Evolutionary conservation across 23 tunicate species (phyloP), one percentile per base, ranked within the genome.

Genomic region (Styela clava): DNA sequence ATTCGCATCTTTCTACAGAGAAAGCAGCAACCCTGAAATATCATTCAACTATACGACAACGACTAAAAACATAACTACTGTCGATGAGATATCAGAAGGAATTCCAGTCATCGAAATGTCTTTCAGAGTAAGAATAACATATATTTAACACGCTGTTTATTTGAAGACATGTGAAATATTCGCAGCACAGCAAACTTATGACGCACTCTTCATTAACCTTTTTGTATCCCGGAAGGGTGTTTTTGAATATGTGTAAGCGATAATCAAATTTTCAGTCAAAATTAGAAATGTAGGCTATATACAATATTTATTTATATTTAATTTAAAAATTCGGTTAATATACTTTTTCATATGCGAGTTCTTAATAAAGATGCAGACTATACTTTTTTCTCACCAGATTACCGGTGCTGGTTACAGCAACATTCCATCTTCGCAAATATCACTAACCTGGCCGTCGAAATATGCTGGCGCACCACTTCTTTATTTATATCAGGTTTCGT

Each of bases 1-100:
- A 19, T 18, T 61, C 21, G 31, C 29, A 5, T 65, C 9, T 27
- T 5, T 16, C 16, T 73, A 2, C 52, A 51, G 56, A 44, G 56
- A 44, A 44, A 7, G 56, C 56, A 44, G 56, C 12, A 16, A 22
- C 24, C 71, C 22, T 16, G 24, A 67, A 25, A 74, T 83, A 67
- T 86, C 79, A 2, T 88, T 83, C 78, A 84, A 88, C 64, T 88
- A 78, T 68, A 84, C 87, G 16, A 61, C 63, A n/a, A 65, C 67
- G 61, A 79, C 72, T 34, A 37, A 62, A 73, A 79, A 83, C 3
- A 79, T 88, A 3, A 63, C 68, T 16, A 78, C 94, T 1, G 87
- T 88, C 20, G 32, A 73, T 26, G 63, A 84, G 36, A 84, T 88
- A 35, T 85, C 85, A 2, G 23, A 0, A 0, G 31, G 31, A 16